Evolutionary conservation across 2,113 vertebrate genomes (phyloP).

Genomic region (Anser brachyrhynchus): DNA sequence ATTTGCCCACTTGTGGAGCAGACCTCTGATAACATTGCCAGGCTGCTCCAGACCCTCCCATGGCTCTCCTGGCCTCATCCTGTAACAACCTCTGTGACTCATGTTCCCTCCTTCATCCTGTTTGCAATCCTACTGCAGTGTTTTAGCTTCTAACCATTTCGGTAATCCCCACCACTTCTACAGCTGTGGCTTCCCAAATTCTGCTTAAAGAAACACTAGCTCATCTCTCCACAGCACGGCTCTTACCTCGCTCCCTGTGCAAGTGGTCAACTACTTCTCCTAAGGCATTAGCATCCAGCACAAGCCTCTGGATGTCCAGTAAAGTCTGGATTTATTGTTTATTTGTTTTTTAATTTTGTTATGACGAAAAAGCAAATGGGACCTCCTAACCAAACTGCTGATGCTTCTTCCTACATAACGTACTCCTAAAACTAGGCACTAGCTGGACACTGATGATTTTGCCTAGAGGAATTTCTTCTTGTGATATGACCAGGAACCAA

Average conservation of each 20-base stretch:
- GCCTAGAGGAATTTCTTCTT: not conserved
- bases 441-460: not conserved
- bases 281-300: not conserved
- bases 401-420: rapidly evolving
- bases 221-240: not conserved
- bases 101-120: not conserved
- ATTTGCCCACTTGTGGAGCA: not conserved
- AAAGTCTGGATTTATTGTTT: not conserved
- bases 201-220: not conserved
- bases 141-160: not conserved
- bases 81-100: not conserved
- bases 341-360: not conserved
- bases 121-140: not conserved
- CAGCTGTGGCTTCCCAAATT: not conserved
- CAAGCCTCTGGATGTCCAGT: not conserved
- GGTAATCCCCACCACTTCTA: not conserved
- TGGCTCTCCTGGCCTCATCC: not conserved
- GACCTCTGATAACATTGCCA: not conserved
- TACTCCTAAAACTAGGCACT: not conserved
- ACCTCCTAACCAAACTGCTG: not conserved
- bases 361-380: not conserved
- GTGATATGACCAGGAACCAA: not conserved
- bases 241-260: not conserved
- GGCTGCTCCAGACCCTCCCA: not conserved
- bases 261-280: not conserved